Evolutionary conservation across 2,113 vertebrate species (phyloP).

Genomic region (Lichenostomus cassidix): DNA sequence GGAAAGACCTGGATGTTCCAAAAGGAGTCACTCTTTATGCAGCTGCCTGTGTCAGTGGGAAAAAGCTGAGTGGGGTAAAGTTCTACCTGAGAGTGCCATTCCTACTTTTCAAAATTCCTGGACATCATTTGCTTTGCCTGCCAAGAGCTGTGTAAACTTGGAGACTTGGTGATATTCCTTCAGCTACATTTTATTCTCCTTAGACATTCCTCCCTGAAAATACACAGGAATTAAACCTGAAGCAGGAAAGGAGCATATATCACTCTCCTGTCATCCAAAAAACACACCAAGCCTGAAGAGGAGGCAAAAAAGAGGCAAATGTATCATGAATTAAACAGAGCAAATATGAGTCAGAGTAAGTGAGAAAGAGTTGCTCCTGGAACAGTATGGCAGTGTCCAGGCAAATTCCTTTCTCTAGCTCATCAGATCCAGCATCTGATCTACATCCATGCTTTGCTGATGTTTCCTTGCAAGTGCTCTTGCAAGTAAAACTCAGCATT

Average conservation of each 20-base stretch:
- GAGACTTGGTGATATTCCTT: not conserved
- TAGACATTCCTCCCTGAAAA: not conserved
- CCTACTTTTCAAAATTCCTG: not conserved
- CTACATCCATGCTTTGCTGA: not conserved
- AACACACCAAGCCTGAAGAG: slow-evolving; percentile 6
- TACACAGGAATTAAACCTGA: not conserved
- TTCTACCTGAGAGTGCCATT: slow-evolving; percentile 35
- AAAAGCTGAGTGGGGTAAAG: not conserved
- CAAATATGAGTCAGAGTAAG: not conserved
- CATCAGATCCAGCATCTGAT: not conserved
- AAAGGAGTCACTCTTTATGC: not conserved
- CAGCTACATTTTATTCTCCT: not conserved
- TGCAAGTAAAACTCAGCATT: not conserved
- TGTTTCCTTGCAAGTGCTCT: not conserved
- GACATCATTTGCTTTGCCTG: not conserved
- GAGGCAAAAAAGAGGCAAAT: not conserved
- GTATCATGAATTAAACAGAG: not conserved
- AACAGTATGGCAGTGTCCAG: not conserved
- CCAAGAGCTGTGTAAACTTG: not conserved
- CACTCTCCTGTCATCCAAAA: not conserved
- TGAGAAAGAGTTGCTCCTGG: not conserved
- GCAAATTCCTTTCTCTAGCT: not conserved
- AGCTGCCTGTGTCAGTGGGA: not conserved
- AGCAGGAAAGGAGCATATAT: not conserved
- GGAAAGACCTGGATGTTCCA: not conserved